Conservation (phyloP, 2,888 invertebrate species). For the Aphodius granarius region DNA sequence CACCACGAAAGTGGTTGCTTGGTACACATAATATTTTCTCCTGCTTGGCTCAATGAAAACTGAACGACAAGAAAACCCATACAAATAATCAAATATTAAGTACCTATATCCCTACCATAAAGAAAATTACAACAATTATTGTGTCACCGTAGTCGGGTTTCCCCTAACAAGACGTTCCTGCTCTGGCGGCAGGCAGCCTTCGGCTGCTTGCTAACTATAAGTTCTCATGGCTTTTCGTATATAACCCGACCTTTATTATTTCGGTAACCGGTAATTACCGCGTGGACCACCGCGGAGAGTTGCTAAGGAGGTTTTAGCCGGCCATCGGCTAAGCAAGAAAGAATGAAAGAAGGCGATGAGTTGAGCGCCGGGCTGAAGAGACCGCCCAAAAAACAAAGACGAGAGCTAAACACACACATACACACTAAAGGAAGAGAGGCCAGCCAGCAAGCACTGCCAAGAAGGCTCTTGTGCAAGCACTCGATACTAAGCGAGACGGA, state of each 20-base stretch:
- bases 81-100: too few relatives aligned
- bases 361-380: not conserved
- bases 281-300: slow-evolving; percentile 3
- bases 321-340: not conserved
- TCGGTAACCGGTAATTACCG: slow-evolving; percentile 11
- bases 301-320: not conserved
- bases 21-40: too few relatives aligned
- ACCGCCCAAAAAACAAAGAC: not conserved
- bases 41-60: too few relatives aligned
- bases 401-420: not conserved
- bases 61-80: too few relatives aligned
- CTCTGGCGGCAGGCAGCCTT: not conserved
- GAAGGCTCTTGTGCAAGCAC: not conserved
- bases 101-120: not conserved
- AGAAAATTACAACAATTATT: not conserved
- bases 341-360: not conserved
- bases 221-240: not conserved
- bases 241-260: slow-evolving; percentile 5
- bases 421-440: not conserved
- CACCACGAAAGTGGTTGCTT: too few relatives aligned
- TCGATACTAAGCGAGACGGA: not conserved
- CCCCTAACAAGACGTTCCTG: not conserved
- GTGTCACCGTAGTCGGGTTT: not conserved
- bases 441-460: not conserved
- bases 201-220: not conserved